Percentiles rank a stretch among this genome's conserved stretches.
Conservation (phyloP, 1,140 invertebrate species). For the Zaprionus gabonicus region DNA sequence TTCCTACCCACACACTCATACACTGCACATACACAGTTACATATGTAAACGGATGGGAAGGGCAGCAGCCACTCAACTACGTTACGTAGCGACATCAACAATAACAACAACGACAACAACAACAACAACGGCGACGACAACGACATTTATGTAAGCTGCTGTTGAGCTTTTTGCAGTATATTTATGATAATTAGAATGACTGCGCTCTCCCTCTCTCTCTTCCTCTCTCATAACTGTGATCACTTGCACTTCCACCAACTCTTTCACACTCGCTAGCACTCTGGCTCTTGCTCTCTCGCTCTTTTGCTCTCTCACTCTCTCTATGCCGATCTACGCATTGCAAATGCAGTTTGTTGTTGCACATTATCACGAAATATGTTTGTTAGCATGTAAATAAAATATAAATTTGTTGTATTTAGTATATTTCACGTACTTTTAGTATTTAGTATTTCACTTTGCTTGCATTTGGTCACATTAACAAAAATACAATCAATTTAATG, state of each 20-base stretch:
- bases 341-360: conserved; percentile 25
- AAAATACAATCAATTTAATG: conserved; percentile 16
- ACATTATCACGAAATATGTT: background rate
- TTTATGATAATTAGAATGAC: conserved; percentile 32
- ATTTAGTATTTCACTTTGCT: conserved; percentile 14
- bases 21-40: background rate
- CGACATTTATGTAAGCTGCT: conserved; percentile 43
- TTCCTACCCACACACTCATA: conserved; percentile 1
- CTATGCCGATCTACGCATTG: conserved; percentile 38
- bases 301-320: conserved; percentile 4
- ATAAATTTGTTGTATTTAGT: background rate
- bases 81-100: conserved; percentile 32
- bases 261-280: background rate
- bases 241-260: background rate
- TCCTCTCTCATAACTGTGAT: background rate
- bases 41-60: conserved; percentile 6
- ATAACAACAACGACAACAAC: background rate
- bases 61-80: conserved; percentile 25
- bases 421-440: conserved; percentile 2
- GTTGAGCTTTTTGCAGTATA: conserved; percentile 24
- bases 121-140: conserved; percentile 10
- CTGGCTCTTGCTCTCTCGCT: background rate
- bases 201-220: conserved; percentile 1
- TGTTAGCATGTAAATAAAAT: background rate
- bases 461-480: conserved; percentile 14